Percentiles rank a stretch among this genome's conserved stretches.
Conservation (phyloP, 1,140 invertebrate genomes). For the Rhopalosiphum padi region DNA sequence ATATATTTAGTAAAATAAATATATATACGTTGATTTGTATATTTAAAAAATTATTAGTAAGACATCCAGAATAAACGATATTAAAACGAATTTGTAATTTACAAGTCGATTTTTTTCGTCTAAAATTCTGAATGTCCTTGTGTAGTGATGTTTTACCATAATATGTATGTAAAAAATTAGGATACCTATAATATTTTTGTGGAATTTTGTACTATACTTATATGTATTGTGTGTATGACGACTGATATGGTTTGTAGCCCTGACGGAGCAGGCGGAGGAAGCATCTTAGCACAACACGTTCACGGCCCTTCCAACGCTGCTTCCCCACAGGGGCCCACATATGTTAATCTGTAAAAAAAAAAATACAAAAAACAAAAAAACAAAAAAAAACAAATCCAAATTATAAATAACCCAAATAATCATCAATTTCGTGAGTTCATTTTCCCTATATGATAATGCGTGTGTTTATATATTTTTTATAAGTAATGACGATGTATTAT, state of each 20-base stretch:
- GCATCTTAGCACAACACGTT: constrained; percentile 60
- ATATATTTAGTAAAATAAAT: constrained; percentile 37
- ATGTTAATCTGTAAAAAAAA: constrained; percentile 86
- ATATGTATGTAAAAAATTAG: constrained; percentile 22
- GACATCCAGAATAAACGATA: constrained; percentile 3
- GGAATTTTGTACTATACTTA: constrained; percentile 9
- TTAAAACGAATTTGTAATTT: background rate
- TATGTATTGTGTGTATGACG: constrained; percentile 56
- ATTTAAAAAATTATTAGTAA: background rate
- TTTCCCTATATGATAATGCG: constrained; percentile 58
- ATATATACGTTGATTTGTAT: background rate
- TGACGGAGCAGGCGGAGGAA: constrained; percentile 58
- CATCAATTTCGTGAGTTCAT: constrained; percentile 61
- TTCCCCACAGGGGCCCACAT: constrained; percentile 88
- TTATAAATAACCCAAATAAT: constrained; percentile 45
- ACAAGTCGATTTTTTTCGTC: background rate
- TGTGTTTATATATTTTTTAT: constrained; percentile 61
- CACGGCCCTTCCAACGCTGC: constrained; percentile 71
- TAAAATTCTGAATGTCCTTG: constrained; percentile 16
- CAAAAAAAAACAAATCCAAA: constrained; percentile 48
- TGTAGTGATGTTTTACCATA: background rate
- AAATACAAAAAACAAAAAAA: constrained; percentile 62
- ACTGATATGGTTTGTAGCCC: constrained; percentile 60
- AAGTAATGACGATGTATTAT: constrained; percentile 55
- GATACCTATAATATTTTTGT: constrained; percentile 33